Conservation (phyloP, 2,888 invertebrate genomes). For the Dioctria linearis region DNA sequence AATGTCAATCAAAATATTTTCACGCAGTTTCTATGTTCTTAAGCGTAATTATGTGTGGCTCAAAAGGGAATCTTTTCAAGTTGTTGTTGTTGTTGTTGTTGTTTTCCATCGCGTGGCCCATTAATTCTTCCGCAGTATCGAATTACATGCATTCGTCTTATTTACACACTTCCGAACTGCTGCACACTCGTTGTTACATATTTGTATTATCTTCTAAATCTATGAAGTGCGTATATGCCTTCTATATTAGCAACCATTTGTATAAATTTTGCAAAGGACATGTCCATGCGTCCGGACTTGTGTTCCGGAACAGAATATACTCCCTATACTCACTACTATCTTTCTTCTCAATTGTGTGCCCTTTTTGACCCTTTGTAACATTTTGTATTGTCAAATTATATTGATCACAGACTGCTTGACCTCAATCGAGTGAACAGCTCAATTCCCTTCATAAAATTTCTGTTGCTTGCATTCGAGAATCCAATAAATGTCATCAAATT, state of each 20-base stretch:
- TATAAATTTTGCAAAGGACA: constrained; percentile 44
- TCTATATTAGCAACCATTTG: constrained; percentile 45
- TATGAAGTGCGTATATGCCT: constrained; percentile 38
- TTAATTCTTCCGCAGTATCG: constrained; percentile 36
- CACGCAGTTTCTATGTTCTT: constrained; percentile 15
- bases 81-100: no score
- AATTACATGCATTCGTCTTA: constrained; percentile 10
- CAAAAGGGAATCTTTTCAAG: neutral
- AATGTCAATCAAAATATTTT: constrained; percentile 56
- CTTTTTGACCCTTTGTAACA: constrained; percentile 51
- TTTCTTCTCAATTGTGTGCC: constrained; percentile 20
- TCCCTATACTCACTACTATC: neutral
- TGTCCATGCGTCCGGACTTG: constrained; percentile 25
- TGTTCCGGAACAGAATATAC: neutral
- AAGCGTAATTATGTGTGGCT: neutral
- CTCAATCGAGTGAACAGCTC: constrained; percentile 55
- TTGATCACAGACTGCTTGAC: constrained; percentile 54
- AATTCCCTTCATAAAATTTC: constrained; percentile 44
- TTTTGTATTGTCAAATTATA: constrained; percentile 54
- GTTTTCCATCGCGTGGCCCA: neutral
- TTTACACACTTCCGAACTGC: no score
- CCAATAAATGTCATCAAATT: constrained; percentile 59
- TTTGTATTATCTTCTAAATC: neutral
- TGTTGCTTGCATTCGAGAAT: constrained; percentile 43
- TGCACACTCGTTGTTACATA: constrained; percentile 1